Evolutionary conservation across 2,113 vertebrate species (phyloP).

Genomic region (Nanger granti): DNA sequence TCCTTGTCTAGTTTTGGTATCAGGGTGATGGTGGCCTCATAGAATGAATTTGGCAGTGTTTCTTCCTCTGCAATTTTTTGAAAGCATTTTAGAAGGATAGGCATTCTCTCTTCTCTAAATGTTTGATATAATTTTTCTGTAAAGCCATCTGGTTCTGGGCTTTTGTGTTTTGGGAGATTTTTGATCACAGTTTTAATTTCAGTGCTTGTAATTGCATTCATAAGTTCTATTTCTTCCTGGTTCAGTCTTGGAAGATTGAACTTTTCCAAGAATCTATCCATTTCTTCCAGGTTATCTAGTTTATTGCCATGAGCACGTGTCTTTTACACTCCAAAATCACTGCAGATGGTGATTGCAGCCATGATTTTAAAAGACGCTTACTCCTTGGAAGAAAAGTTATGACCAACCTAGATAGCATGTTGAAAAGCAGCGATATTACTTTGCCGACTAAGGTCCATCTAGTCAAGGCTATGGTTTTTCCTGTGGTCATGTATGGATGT

Average conservation of each 20-base stretch:
- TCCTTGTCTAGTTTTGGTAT: neutral
- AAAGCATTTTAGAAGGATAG: neutral
- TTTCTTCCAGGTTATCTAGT: neutral
- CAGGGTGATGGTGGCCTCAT: neutral
- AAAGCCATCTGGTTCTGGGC: neutral
- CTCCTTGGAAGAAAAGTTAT: too few species aligned
- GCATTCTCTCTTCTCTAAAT: neutral
- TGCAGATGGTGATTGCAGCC: too few species aligned
- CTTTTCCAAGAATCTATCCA: neutral
- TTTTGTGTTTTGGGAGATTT: neutral
- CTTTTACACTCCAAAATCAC: neutral
- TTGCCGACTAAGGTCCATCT: too few species aligned
- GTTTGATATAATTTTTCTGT: neutral
- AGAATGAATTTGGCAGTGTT: neutral
- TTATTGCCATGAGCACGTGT: neutral
- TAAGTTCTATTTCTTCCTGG: neutral
- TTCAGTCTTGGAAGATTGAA: neutral
- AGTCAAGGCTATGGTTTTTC: too few species aligned
- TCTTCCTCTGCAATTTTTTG: neutral
- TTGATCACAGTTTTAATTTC: neutral
- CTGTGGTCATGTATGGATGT: too few species aligned
- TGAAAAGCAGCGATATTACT: too few species aligned
- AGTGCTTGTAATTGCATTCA: neutral
- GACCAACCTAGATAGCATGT: too few species aligned
- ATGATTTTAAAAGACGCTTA: too few species aligned